A percentile compares a stretch with the other conserved stretches of the same genome.
Conservation (phyloP, 2,113 vertebrate species). For the Dendropsophus ebraccatus region DNA sequence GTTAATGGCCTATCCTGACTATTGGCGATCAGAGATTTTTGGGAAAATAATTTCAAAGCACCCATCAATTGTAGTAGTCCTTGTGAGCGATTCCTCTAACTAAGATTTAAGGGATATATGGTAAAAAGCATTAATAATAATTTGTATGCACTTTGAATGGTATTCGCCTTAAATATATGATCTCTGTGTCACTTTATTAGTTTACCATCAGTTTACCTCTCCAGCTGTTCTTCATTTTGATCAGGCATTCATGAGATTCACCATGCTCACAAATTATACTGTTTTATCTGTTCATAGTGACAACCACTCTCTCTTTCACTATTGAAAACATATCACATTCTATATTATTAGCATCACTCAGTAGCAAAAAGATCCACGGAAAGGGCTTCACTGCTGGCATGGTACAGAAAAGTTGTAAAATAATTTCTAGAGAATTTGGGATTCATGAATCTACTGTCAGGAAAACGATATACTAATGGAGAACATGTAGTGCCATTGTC, state of each 20-base stretch:
- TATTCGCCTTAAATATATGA: neutral
- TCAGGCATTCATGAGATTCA: constrained; percentile 20
- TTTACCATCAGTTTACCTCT: neutral
- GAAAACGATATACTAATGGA: neutral
- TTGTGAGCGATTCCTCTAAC: neutral
- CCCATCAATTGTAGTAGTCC: neutral
- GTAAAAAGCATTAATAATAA: neutral
- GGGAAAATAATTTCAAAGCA: neutral
- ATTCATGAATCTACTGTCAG: neutral
- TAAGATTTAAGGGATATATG: neutral
- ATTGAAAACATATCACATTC: neutral
- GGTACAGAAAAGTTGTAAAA: neutral
- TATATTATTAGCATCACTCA: constrained; percentile 19
- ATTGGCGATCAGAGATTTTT: too few species aligned
- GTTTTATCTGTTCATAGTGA: neutral
- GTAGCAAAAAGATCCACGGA: neutral
- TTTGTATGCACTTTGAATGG: neutral
- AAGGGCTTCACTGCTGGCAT: neutral
- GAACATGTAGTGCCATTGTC: neutral
- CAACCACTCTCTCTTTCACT: neutral
- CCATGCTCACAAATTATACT: neutral
- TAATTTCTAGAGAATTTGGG: neutral
- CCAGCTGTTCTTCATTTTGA: neutral
- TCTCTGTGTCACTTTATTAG: neutral
- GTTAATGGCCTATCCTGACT: too few species aligned